A percentile compares a stretch with the other conserved stretches of the same genome.
These are phyloP conservation scores for Synergus gifuensis DNA, from an alignment of 2,888 invertebrate genomes.

Conservation along the genomic window DNA sequence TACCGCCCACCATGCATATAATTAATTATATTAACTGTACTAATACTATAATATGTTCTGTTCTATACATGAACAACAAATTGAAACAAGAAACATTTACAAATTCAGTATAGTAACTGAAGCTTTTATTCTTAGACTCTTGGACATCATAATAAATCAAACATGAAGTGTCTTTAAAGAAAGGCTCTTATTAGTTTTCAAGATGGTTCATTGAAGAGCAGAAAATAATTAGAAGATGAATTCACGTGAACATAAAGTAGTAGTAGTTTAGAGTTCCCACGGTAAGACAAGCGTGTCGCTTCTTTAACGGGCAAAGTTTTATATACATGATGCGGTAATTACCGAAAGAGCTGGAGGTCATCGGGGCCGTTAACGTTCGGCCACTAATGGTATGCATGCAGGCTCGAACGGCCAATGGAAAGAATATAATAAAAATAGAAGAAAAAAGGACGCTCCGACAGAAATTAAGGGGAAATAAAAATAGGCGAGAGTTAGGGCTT, in stretches of 20 bases:
- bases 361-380: constrained; percentile 69
- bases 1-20: not conserved
- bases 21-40: not conserved
- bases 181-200: not conserved
- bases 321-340: constrained; percentile 72
- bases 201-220: not conserved
- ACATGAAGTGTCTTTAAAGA: not conserved
- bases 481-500: constrained; percentile 45
- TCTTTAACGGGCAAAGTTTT: constrained; percentile 58
- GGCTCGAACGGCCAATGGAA: constrained; percentile 60
- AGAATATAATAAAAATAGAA: constrained; percentile 55
- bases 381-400: constrained; percentile 71
- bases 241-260: constrained; percentile 2
- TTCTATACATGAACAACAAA: too few species aligned
- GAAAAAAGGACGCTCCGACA: constrained; percentile 52
- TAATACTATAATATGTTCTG: not conserved
- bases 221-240: constrained; percentile 20
- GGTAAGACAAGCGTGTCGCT: constrained; percentile 49
- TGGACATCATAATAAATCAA: constrained; percentile 13
- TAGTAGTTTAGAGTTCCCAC: constrained; percentile 41
- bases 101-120: not conserved
- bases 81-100: not conserved
- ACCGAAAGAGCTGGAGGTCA: constrained; percentile 69
- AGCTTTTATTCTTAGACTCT: not conserved
- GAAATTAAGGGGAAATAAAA: constrained; percentile 68